A percentile compares a stretch with the other conserved stretches of the same genome.
phyloP scores from a whole-genome alignment of 1,140 invertebrate genomes.

The Ditylenchus dipsaci region DNA sequence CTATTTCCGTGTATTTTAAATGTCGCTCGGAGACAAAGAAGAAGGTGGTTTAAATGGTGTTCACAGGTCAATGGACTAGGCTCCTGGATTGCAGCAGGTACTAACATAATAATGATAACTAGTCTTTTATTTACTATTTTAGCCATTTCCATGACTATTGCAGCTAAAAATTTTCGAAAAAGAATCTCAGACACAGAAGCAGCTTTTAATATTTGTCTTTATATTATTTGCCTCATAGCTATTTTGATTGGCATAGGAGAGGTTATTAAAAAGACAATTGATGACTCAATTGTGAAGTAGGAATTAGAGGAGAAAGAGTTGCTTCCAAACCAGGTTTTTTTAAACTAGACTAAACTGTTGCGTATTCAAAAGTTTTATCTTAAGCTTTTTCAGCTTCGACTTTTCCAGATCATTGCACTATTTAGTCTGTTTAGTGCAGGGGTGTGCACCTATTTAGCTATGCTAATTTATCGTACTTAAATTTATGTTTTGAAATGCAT shows the following conservation, averaged over 20 bases:
- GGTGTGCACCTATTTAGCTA: neutral
- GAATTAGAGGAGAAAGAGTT: neutral
- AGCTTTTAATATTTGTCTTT: neutral
- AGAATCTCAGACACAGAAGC: neutral
- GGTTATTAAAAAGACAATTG: neutral
- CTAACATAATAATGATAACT: no score
- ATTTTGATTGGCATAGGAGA: neutral
- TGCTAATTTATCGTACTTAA: neutral
- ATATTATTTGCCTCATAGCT: neutral
- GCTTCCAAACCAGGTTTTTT: neutral
- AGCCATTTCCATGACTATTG: neutral
- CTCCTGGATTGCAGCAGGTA: neutral
- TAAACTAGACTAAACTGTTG: neutral
- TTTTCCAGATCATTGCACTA: neutral
- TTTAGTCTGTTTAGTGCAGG: neutral
- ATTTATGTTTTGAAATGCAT: no score
- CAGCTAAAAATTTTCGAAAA: neutral
- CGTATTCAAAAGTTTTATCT: neutral
- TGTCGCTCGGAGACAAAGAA: neutral
- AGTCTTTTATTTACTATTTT: neutral
- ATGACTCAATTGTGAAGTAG: neutral
- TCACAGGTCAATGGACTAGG: neutral
- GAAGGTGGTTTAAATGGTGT: neutral
- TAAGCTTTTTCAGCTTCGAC: neutral
- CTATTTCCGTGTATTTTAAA: neutral